Evolutionary conservation across 2,888 invertebrate genomes (phyloP).

Genomic region (Ectobius pallidus): DNA sequence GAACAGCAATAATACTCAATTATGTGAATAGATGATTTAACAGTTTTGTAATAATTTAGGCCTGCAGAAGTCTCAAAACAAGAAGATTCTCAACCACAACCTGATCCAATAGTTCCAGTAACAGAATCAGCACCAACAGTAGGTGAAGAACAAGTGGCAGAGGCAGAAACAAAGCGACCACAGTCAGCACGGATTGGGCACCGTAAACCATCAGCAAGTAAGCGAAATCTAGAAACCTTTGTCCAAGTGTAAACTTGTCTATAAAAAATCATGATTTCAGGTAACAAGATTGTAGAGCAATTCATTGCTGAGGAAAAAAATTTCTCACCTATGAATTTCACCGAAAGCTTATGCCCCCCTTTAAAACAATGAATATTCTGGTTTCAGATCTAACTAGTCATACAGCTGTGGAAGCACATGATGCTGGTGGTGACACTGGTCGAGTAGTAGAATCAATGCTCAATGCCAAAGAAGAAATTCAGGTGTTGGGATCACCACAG

Average conservation of each 20-base stretch:
- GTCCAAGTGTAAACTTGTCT: too few species aligned
- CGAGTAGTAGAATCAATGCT: background rate
- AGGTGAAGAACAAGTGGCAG: too few species aligned
- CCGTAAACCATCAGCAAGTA: slow-evolving; percentile 14
- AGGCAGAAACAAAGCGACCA: background rate
- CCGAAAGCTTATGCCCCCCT: background rate
- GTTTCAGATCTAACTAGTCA: background rate
- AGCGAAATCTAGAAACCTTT: background rate
- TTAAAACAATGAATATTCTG: background rate
- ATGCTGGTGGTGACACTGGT: background rate
- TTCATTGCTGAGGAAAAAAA: too few species aligned
- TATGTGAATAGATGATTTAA: too few species aligned
- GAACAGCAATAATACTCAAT: too few species aligned
- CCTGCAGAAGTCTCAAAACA: too few species aligned
- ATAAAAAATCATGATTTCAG: too few species aligned
- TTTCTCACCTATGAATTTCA: background rate
- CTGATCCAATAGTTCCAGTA: too few species aligned
- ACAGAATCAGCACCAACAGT: too few species aligned
- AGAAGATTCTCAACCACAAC: too few species aligned
- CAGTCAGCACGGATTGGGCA: background rate
- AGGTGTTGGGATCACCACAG: background rate
- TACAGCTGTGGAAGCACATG: background rate
- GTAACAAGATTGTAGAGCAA: too few species aligned
- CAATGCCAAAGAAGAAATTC: background rate
- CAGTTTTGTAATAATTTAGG: too few species aligned